Evolutionary conservation across 1,140 invertebrate genomes (phyloP).

Genomic region (Orchestia grillus): DNA sequence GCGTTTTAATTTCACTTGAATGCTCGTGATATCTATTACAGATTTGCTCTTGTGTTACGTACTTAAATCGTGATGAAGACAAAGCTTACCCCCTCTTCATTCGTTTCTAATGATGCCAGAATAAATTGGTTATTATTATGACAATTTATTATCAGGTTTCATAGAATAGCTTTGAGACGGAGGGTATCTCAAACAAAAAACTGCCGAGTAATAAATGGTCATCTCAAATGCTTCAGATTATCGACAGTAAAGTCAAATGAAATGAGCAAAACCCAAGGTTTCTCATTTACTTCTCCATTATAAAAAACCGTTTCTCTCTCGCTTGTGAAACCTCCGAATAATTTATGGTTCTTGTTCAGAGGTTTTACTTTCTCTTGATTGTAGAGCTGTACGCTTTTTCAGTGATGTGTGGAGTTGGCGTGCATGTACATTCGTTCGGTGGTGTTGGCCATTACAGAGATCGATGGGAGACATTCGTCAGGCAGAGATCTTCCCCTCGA

Average conservation of each 20-base stretch:
- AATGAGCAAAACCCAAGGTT: neutral
- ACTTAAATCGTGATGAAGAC: too few relatives aligned
- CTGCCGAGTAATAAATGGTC: neutral
- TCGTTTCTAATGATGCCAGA: neutral
- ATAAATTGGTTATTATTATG: neutral
- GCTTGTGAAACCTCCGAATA: neutral
- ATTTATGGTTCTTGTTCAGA: neutral
- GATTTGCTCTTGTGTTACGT: neutral
- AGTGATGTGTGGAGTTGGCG: neutral
- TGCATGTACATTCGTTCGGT: neutral
- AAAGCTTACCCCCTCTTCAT: neutral
- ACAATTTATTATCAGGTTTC: neutral
- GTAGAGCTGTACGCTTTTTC: neutral
- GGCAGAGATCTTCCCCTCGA: neutral
- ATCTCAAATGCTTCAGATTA: neutral
- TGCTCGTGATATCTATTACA: neutral
- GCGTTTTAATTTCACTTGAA: too few relatives aligned
- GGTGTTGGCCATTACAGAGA: neutral
- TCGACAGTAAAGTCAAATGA: neutral
- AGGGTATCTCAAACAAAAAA: neutral
- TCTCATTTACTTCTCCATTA: neutral
- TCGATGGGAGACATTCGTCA: neutral
- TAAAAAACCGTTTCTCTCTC: neutral
- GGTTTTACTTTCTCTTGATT: neutral
- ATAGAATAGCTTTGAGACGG: neutral